phyloP scores from a whole-genome alignment of 2,113 vertebrate species.

The Struthio camelus region DNA sequence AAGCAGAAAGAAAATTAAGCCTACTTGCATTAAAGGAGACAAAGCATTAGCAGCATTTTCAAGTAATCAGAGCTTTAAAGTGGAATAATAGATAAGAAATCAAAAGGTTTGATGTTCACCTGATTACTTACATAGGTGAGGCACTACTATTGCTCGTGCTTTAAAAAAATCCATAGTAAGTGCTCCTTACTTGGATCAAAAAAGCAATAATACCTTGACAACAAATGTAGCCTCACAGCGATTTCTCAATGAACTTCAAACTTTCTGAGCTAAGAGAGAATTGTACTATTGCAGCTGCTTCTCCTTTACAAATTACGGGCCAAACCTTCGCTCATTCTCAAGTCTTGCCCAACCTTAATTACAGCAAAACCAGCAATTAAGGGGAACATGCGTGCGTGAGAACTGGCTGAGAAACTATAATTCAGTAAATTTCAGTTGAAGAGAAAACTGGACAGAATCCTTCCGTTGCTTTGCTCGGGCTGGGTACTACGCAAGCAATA shows the following conservation, averaged over 20 bases:
- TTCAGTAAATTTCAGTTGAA: not conserved
- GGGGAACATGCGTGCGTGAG: not conserved
- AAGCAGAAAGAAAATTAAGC: not conserved
- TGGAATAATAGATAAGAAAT: not conserved
- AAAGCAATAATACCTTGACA: not conserved
- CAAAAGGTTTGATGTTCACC: not conserved
- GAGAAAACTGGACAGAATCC: not conserved
- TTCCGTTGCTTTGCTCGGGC: not conserved
- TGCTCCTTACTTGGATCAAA: not conserved
- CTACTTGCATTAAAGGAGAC: not conserved
- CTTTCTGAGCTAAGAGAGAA: not conserved
- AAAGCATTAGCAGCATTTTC: slow-evolving; percentile 18
- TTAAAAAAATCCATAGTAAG: slow-evolving; percentile 1
- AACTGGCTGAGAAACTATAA: not conserved
- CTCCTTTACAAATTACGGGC: not conserved
- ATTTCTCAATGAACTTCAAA: not conserved
- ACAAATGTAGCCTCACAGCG: not conserved
- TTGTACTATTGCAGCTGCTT: not conserved
- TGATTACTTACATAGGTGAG: not conserved
- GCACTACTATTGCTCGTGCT: not conserved
- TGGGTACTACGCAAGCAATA: not conserved
- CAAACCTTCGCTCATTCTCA: not conserved
- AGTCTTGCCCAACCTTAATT: not conserved
- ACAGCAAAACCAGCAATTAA: not conserved
- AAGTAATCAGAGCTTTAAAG: slow-evolving; percentile 28